phyloP scores from a whole-genome alignment of 2,797 vertebrate genomes.

The Pantherophis alleghaniensis region DNA sequence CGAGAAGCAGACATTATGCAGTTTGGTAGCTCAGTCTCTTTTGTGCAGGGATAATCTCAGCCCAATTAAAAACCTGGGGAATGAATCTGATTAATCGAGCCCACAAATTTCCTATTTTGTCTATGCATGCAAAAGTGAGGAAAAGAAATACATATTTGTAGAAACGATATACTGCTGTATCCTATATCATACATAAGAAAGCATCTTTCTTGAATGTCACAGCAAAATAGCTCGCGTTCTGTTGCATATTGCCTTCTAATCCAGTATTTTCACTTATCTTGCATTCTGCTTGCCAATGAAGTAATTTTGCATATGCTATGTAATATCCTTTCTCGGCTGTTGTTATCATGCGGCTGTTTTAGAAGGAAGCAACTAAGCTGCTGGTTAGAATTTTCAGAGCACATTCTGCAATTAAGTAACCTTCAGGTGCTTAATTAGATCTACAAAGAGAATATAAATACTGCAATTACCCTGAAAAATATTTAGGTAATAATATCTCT shows the following conservation, averaged over 20 bases:
- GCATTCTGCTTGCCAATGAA: not conserved
- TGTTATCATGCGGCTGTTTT: not conserved
- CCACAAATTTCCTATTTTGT: conserved; percentile 4
- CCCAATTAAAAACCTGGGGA: not conserved
- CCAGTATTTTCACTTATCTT: conserved; percentile 10
- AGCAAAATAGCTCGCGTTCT: conserved; percentile 5
- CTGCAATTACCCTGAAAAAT: not conserved
- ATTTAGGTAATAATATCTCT: not conserved
- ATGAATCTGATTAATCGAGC: conserved; percentile 9
- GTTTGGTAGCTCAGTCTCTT: not conserved
- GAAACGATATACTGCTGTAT: not conserved
- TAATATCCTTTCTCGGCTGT: not conserved
- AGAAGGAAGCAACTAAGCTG: rapidly evolving
- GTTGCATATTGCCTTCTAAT: not conserved
- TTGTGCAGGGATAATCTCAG: not conserved
- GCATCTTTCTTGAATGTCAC: not conserved
- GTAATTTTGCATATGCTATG: not conserved
- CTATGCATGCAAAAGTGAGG: not conserved
- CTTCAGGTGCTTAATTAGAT: not conserved
- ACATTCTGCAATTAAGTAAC: not conserved
- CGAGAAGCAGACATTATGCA: too few species aligned
- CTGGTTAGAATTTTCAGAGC: not conserved
- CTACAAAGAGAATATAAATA: not conserved
- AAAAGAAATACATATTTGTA: not conserved
- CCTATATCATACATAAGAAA: not conserved